phyloP scores from a whole-genome alignment of 1,140 invertebrate species.

The Drosophila pseudoananassae region DNA sequence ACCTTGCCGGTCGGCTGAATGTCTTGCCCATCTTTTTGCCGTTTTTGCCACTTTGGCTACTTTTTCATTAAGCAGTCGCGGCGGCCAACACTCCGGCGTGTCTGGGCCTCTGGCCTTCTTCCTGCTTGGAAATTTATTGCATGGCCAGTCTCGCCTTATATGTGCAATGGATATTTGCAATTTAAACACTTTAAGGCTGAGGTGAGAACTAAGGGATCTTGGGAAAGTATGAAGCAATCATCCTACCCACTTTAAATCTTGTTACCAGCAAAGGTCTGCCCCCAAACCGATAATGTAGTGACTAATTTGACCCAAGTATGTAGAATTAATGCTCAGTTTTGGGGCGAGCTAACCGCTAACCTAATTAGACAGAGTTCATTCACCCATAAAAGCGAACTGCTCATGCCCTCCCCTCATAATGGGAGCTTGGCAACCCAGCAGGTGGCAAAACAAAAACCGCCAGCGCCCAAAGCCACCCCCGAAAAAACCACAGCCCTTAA shows the following conservation, averaged over 20 bases:
- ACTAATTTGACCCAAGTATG: conserved; percentile 36
- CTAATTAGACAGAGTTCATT: conserved; percentile 58
- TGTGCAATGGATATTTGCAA: conserved; percentile 61
- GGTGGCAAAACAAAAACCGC: conserved; percentile 37
- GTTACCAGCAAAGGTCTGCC: background rate
- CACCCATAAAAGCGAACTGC: conserved; percentile 31
- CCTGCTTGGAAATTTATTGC: conserved; percentile 62
- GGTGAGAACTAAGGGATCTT: conserved; percentile 17
- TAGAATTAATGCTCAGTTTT: conserved; percentile 22
- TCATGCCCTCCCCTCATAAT: conserved; percentile 8
- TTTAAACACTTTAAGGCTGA: conserved; percentile 57
- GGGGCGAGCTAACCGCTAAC: conserved; percentile 26
- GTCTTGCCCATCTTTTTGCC: conserved; percentile 1
- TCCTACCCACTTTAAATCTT: background rate
- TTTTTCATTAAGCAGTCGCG: conserved; percentile 48
- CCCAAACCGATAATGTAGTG: conserved; percentile 32
- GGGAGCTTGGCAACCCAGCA: conserved; percentile 53
- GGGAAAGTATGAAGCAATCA: conserved; percentile 2
- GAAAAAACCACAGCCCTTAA: conserved; percentile 55
- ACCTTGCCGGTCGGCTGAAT: conserved; percentile 13
- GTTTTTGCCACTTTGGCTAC: conserved; percentile 31
- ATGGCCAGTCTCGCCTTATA: conserved; percentile 60
- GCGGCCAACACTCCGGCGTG: conserved; percentile 36
- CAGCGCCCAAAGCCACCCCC: conserved; percentile 19
- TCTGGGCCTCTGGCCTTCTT: conserved; percentile 12